phyloP scores from a whole-genome alignment of 2,113 vertebrate genomes.

The Pluvialis apricaria region DNA sequence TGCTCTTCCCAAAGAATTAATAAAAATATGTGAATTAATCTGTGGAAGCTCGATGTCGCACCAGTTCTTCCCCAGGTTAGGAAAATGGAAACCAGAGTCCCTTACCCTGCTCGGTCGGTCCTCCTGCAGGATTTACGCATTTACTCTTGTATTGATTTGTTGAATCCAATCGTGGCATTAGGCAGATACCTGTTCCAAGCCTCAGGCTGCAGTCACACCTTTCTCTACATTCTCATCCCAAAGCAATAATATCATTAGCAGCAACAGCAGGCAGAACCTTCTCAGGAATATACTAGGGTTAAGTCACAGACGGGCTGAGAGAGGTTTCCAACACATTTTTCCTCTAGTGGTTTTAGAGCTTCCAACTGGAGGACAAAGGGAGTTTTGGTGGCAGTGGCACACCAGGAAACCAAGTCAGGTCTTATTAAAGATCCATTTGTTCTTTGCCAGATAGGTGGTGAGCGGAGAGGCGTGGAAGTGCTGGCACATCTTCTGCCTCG shows the following conservation, averaged over 20 bases:
- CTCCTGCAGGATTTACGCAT: not conserved
- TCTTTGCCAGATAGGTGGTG: not conserved
- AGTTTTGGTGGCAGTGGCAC: not conserved
- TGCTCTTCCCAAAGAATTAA: not conserved
- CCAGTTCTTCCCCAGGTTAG: not conserved
- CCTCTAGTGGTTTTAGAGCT: not conserved
- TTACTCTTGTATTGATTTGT: not conserved
- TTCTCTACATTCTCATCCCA: not conserved
- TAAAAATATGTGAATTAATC: not conserved
- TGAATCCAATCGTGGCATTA: fast-evolving
- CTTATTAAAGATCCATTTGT: not conserved
- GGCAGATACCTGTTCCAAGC: not conserved
- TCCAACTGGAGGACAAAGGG: not conserved
- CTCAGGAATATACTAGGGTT: not conserved
- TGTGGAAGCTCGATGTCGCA: not conserved
- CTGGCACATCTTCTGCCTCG: not conserved
- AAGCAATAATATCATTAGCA: not conserved
- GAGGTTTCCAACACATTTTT: not conserved
- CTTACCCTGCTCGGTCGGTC: not conserved
- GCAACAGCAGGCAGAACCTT: not conserved
- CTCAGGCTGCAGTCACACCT: not conserved
- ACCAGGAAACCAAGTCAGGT: not conserved
- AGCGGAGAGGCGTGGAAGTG: not conserved
- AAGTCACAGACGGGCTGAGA: not conserved
- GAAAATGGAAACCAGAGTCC: not conserved